Conservation (phyloP, 2,113 vertebrate genomes). For the Lynx canadensis region DNA sequence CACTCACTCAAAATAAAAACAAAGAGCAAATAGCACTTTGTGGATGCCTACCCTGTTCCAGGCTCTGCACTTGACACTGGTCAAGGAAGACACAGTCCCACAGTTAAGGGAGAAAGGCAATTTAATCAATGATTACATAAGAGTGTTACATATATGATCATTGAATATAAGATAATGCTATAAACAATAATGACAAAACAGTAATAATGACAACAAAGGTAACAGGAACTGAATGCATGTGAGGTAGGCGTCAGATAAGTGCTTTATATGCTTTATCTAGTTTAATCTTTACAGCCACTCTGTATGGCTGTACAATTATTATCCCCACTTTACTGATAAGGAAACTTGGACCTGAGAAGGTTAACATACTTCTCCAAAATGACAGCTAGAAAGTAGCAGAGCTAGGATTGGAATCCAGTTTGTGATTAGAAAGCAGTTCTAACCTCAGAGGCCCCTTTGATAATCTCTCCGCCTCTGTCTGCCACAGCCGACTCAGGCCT, state of each 20-base stretch:
- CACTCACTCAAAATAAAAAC: not conserved
- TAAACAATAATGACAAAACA: not conserved
- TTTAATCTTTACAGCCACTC: not conserved
- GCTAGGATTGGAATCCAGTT: not conserved
- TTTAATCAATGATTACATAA: not conserved
- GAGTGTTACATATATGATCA: not conserved
- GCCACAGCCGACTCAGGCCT: not conserved
- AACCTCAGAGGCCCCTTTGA: not conserved
- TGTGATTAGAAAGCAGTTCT: not conserved
- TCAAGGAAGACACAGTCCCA: not conserved
- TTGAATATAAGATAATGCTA: not conserved
- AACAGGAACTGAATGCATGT: not conserved
- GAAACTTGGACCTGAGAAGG: not conserved
- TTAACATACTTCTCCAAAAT: not conserved
- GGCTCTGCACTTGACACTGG: not conserved
- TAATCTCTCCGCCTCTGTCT: not conserved
- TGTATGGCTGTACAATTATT: not conserved
- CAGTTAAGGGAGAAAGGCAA: not conserved
- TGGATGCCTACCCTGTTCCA: not conserved
- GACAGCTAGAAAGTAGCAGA: not conserved
- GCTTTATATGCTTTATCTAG: not conserved
- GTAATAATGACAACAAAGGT: not conserved
- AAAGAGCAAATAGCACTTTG: not conserved
- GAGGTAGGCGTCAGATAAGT: not conserved
- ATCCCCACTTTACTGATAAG: not conserved